Evolutionary conservation across 2,888 invertebrate species (phyloP).

Genomic region (Tenthredo mesomela): DNA sequence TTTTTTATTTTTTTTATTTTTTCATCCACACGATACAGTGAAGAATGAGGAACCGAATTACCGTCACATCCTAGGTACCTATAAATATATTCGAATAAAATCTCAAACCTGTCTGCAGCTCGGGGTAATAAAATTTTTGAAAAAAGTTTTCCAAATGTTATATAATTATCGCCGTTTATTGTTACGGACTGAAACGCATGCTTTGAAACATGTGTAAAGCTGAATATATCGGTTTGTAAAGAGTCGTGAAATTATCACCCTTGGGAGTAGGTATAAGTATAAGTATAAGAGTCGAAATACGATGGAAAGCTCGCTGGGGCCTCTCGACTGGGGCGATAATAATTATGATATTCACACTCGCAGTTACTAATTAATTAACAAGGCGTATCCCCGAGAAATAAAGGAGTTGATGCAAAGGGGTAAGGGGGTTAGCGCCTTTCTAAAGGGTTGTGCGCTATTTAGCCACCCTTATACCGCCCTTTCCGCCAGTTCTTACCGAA

Average conservation of each 20-base stretch:
- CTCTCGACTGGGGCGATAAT: conserved; percentile 62
- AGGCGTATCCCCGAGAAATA: conserved; percentile 64
- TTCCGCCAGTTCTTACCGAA: conserved; percentile 58
- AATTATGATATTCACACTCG: conserved; percentile 72
- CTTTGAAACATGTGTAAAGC: background rate
- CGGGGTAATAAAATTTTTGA: background rate
- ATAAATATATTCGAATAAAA: background rate
- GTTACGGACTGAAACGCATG: background rate
- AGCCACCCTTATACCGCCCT: conserved; percentile 44
- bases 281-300: conserved; percentile 48
- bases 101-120: background rate
- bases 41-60: background rate
- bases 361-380: conserved; percentile 70
- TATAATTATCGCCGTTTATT: background rate
- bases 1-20: conserved; percentile 19
- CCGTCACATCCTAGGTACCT: too few relatives aligned
- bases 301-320: conserved; percentile 37
- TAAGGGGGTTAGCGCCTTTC: conserved; percentile 31
- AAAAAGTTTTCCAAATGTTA: background rate
- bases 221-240: conserved; percentile 59
- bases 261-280: conserved; percentile 47
- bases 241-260: conserved; percentile 59
- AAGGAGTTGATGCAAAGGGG: conserved; percentile 49
- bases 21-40: background rate
- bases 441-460: conserved; percentile 50